Conservation (phyloP, 1,140 invertebrate genomes). For the Pogonognathellus flavescens region DNA sequence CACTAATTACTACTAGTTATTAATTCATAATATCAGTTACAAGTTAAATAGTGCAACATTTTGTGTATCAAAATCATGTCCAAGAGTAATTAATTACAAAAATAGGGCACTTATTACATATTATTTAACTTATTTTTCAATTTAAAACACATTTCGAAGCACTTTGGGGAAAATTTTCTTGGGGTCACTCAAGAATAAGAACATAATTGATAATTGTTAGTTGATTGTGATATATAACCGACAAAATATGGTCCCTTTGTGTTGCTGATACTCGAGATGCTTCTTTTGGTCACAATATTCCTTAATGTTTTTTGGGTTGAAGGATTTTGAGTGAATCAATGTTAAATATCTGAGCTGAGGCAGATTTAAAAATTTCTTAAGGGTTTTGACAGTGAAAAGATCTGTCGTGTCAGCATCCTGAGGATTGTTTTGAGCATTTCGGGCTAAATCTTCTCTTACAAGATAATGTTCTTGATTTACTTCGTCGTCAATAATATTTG, state of each 20-base stretch:
- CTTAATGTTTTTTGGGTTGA: not conserved
- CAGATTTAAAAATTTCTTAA: not conserved
- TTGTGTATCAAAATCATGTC: no score
- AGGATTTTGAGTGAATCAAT: constrained; percentile 8
- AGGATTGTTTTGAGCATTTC: not conserved
- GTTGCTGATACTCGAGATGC: not conserved
- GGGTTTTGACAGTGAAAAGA: not conserved
- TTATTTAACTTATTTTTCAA: no score
- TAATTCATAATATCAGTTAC: no score
- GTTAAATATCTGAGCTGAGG: not conserved
- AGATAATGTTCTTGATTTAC: not conserved
- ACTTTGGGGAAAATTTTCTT: no score
- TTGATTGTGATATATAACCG: not conserved
- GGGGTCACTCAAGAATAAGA: not conserved
- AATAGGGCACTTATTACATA: no score
- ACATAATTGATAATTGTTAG: not conserved
- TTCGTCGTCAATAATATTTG: no score
- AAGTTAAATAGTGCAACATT: no score
- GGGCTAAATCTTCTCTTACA: not conserved
- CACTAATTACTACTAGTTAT: no score
- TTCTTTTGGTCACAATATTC: not conserved
- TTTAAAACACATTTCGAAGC: no score
- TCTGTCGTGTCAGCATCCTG: not conserved
- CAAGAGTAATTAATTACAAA: no score
- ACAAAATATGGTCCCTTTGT: not conserved